Evolutionary conservation across 2,888 invertebrate species (phyloP).

Genomic region (Hypsopygia costalis): DNA sequence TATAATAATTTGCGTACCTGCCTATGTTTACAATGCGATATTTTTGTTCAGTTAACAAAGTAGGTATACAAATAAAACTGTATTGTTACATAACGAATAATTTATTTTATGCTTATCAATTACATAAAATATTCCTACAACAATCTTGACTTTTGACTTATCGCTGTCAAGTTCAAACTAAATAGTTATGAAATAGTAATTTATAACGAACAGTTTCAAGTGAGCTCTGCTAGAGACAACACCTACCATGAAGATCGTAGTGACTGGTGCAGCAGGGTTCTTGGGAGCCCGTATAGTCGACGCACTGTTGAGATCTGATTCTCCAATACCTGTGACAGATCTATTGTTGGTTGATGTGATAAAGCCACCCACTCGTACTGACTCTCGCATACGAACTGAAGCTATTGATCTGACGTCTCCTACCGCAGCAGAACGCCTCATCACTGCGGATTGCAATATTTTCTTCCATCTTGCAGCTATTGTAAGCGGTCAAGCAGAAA

Average conservation of each 20-base stretch:
- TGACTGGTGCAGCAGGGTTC: slow-evolving; percentile 49
- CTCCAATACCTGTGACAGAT: slow-evolving; percentile 27
- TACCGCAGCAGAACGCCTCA: slow-evolving; percentile 35
- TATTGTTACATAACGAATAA: no score
- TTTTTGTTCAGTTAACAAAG: no score
- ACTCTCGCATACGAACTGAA: slow-evolving; percentile 33
- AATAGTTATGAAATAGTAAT: neutral
- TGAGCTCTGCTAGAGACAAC: slow-evolving; percentile 9
- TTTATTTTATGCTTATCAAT: no score
- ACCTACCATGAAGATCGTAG: slow-evolving; percentile 42
- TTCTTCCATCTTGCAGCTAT: slow-evolving; percentile 64
- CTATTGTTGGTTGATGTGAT: slow-evolving; percentile 30
- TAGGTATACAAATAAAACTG: no score
- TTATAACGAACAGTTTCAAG: neutral
- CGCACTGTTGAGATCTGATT: slow-evolving; percentile 25
- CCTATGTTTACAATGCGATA: no score
- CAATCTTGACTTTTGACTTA: slow-evolving; percentile 7
- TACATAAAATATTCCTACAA: no score
- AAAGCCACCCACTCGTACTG: slow-evolving; percentile 18
- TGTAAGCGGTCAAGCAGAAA: slow-evolving; percentile 64
- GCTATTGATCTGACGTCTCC: slow-evolving; percentile 32
- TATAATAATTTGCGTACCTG: no score
- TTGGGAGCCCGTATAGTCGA: slow-evolving; percentile 36
- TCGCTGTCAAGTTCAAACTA: neutral
- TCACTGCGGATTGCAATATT: slow-evolving; percentile 35